Base-by-base conservation (phyloP, 2,888 invertebrate genomes). In the Drosophila mulleri region DNA sequence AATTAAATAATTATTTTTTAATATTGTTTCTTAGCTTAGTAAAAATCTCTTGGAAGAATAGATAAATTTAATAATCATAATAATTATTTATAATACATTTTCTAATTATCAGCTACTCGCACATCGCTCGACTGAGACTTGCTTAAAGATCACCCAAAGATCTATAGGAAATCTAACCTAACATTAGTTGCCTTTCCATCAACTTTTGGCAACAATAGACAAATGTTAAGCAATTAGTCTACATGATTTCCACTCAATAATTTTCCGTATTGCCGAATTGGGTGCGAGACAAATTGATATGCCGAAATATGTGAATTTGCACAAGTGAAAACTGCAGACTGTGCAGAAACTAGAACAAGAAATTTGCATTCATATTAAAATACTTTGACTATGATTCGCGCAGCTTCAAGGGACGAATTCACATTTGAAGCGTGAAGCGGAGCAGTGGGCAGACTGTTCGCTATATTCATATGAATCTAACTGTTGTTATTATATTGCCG, bases 191-290 rank as follows among this genome's bases (percentile, higher is more conserved):
- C 3, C 3, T 29, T 20, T 50, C 66, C 68, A 59, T 78, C 41
- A 44, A 37, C 64, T 52, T 53, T 71, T 56, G 29, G 54, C 58
- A 45, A 35, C 53, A 50, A 32, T 35, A 57, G 78, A 83, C 78
- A 80, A 82, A 90, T 90, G 65, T n/a, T 47, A 0, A 2, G 20
- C 60, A 75, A 91, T 91, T 82, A 88, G 84, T 91, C 86, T 83
- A 66, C 48, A 74, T 70, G 65, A 86, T 83, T 83, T 88, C 81
- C 69, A 72, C 88, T 85, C 77, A 85, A 82, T 88, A 80, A 75
- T 85, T 82, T 88, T 60, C 63, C 64, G 88, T 77, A 71, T 65
- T n/a, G 35, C 41, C 52, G 32, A 60, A 68, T 48, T 63, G 67
- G 59, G 56, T 72, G 56, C 67, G 72, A 60, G 29, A 37, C 37